A percentile compares a stretch with the other conserved stretches of the same genome.
These are phyloP conservation scores for Brachirus orientalis DNA, from an alignment of 2,113 vertebrate species.

Conservation along the genomic window DNA sequence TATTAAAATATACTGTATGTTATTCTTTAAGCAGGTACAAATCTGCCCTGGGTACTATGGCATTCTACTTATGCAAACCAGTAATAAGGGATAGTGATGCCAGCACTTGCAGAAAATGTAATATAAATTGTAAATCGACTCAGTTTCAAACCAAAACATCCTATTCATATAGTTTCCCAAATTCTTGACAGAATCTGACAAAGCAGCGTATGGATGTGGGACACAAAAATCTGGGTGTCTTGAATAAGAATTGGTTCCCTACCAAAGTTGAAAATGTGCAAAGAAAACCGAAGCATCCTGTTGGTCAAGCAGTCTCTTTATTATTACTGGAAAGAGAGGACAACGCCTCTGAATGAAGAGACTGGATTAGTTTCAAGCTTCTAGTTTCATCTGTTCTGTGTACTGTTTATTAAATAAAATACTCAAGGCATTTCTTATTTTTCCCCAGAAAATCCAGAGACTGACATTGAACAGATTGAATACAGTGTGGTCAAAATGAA, in stretches of 20 bases:
- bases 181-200: neutral
- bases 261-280: neutral
- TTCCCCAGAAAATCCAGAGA: neutral
- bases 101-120: neutral
- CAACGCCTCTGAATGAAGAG: neutral
- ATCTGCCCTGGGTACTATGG: neutral
- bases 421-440: neutral
- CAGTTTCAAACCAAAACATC: constrained; percentile 21
- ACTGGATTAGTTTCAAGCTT: neutral
- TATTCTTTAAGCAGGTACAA: neutral
- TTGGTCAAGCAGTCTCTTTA: neutral
- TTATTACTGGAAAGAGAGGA: constrained; percentile 9
- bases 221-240: constrained; percentile 9
- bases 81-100: neutral
- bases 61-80: neutral
- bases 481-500: too few relatives aligned
- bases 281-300: constrained; percentile 1
- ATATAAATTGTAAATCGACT: neutral
- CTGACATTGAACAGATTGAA: too few relatives aligned
- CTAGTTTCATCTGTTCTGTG: neutral
- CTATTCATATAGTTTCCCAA: neutral
- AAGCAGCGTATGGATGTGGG: too few relatives aligned
- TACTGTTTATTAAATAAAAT: neutral
- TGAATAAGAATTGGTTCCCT: neutral
- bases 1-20: neutral